A percentile compares a stretch with the other conserved stretches of the same genome.
phyloP scores from a whole-genome alignment of 1,140 invertebrate species.

The Drosophila nigrodunni region DNA sequence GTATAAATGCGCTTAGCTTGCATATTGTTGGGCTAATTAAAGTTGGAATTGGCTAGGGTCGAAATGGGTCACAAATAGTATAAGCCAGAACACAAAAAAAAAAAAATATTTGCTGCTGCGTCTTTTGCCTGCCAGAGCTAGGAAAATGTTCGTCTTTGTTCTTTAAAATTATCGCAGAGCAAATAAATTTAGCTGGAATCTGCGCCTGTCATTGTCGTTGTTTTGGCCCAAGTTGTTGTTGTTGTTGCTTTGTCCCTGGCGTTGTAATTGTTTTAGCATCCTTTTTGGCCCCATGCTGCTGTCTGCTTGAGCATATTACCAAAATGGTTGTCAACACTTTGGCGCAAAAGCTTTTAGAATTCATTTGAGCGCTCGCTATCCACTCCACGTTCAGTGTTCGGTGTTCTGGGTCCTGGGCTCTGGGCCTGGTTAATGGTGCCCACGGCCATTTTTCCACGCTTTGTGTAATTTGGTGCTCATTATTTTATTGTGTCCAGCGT shows the following conservation, averaged over 20 bases:
- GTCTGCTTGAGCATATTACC: conserved; percentile 53
- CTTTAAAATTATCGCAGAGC: conserved; percentile 58
- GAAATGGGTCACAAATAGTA: conserved; percentile 6
- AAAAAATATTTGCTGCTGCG: neutral
- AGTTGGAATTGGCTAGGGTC: conserved; percentile 41
- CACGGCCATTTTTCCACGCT: conserved; percentile 56
- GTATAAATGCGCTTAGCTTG: conserved; percentile 11
- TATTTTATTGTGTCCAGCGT: conserved; percentile 57
- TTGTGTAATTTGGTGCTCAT: conserved; percentile 61
- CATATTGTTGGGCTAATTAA: conserved; percentile 40
- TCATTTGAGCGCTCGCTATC: conserved; percentile 37
- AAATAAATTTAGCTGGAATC: conserved; percentile 59
- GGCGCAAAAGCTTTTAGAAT: conserved; percentile 62
- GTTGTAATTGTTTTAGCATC: conserved; percentile 60
- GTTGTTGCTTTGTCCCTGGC: conserved; percentile 27
- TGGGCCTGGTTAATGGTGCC: conserved; percentile 47
- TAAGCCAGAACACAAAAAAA: too few relatives aligned
- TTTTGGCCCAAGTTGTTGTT: conserved; percentile 19
- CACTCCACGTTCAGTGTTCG: neutral
- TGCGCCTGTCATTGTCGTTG: conserved; percentile 58
- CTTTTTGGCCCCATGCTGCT: conserved; percentile 33
- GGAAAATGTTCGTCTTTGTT: conserved; percentile 53
- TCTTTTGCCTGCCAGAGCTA: conserved; percentile 17
- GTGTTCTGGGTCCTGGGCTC: neutral
- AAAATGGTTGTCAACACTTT: conserved; percentile 63